These are phyloP conservation scores for Podilymbus podiceps DNA, from an alignment of 2,113 vertebrate genomes.

Conservation along the genomic window DNA sequence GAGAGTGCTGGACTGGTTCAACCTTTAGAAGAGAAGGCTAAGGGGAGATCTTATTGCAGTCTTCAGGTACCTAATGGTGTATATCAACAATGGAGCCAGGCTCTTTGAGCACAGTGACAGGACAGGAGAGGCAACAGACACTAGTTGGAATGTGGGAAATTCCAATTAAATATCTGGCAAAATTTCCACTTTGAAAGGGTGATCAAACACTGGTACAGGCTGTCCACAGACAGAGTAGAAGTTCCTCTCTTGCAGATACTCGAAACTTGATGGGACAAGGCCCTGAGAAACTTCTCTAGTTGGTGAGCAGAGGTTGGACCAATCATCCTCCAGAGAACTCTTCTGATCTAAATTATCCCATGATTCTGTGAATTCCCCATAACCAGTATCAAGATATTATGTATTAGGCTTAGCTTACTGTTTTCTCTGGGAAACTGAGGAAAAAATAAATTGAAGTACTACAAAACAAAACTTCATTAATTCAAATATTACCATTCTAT, in stretches of 20 bases:
- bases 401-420: background rate
- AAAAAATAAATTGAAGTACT: background rate
- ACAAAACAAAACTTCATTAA: background rate
- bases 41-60: background rate
- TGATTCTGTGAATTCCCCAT: background rate
- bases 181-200: background rate
- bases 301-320: background rate
- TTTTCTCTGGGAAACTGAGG: background rate
- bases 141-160: background rate
- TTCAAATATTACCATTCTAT: background rate
- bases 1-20: background rate
- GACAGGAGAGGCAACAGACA: background rate
- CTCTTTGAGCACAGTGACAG: background rate
- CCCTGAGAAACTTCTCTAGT: background rate
- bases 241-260: background rate
- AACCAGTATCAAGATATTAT: background rate
- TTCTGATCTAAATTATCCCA: background rate
- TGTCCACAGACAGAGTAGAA: background rate
- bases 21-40: background rate
- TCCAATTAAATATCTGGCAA: background rate
- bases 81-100: background rate
- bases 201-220: background rate
- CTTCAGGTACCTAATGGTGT: background rate
- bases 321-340: background rate
- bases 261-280: background rate